Conservation (phyloP, 2,888 invertebrate species). For the Meiosimyza platycephala region DNA sequence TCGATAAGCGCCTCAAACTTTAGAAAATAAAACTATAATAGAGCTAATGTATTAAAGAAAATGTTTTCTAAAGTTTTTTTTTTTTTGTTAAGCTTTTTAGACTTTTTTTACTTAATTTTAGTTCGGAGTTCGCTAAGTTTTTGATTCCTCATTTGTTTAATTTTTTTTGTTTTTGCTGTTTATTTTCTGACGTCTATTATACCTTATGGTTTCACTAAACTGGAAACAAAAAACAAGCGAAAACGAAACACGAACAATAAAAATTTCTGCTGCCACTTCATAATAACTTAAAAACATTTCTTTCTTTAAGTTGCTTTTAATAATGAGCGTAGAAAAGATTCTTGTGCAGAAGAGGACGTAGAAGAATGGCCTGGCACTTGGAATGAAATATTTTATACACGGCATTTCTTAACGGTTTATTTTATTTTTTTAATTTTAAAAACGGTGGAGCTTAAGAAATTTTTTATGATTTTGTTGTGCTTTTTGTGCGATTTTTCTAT, state of each 20-base stretch:
- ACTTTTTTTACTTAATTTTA: no score
- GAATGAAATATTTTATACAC: background rate
- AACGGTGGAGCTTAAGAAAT: no score
- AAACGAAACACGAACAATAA: background rate
- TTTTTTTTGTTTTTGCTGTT: no score
- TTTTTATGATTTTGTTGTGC: background rate
- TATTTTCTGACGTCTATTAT: background rate
- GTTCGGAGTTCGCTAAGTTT: no score
- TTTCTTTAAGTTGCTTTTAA: slow-evolving; percentile 8
- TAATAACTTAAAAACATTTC: background rate
- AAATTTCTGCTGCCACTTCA: slow-evolving; percentile 9
- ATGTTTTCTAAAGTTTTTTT: no score
- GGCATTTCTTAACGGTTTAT: slow-evolving; percentile 10
- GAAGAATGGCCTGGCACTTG: background rate
- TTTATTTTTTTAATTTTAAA: background rate
- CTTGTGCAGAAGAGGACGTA: no score
- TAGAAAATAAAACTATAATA: no score
- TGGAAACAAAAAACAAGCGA: background rate
- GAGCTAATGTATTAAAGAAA: no score
- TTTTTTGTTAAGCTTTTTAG: no score
- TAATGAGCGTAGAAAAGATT: background rate
- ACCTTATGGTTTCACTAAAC: background rate
- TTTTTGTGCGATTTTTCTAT: background rate
- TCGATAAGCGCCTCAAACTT: no score
- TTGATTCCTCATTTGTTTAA: no score